Evolutionary conservation across 2,797 vertebrate species (phyloP).

Genomic region (Sebastes cheni): DNA sequence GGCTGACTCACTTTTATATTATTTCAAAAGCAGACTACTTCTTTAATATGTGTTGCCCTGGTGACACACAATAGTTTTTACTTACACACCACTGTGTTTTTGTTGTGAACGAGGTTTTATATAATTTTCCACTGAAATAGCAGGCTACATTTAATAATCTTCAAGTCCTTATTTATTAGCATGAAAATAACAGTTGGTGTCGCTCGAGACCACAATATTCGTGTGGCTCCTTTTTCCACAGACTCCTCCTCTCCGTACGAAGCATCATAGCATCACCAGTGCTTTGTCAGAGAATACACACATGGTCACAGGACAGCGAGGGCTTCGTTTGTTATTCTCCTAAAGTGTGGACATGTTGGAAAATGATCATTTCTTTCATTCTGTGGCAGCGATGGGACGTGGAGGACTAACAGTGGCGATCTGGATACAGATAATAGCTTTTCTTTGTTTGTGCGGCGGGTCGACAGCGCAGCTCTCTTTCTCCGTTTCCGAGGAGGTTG

Average conservation of each 20-base stretch:
- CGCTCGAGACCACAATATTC: slow-evolving; percentile 50
- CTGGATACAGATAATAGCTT: slow-evolving; percentile 30
- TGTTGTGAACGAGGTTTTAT: neutral
- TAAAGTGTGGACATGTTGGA: neutral
- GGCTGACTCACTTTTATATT: rapidly evolving
- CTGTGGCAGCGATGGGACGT: slow-evolving; percentile 39
- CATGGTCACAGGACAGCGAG: neutral
- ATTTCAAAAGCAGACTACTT: neutral
- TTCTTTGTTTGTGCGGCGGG: slow-evolving; percentile 52
- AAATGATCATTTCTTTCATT: neutral
- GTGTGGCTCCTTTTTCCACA: neutral
- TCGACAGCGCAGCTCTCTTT: slow-evolving; percentile 76
- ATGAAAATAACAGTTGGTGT: slow-evolving; percentile 47
- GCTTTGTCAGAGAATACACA: slow-evolving; percentile 43
- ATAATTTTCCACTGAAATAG: too few species aligned
- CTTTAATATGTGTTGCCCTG: neutral
- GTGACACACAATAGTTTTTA: neutral
- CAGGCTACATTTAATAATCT: too few species aligned
- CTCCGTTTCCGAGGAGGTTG: slow-evolving; percentile 83
- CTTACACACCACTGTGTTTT: rapidly evolving
- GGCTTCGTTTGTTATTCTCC: neutral
- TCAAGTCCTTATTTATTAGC: neutral
- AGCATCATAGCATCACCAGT: neutral
- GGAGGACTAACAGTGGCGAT: slow-evolving; percentile 1
- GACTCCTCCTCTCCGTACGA: slow-evolving; percentile 52